A percentile compares a stretch with the other conserved stretches of the same genome.
phyloP scores from a whole-genome alignment of 2,113 vertebrate species.

The Chaetops frenatus region DNA sequence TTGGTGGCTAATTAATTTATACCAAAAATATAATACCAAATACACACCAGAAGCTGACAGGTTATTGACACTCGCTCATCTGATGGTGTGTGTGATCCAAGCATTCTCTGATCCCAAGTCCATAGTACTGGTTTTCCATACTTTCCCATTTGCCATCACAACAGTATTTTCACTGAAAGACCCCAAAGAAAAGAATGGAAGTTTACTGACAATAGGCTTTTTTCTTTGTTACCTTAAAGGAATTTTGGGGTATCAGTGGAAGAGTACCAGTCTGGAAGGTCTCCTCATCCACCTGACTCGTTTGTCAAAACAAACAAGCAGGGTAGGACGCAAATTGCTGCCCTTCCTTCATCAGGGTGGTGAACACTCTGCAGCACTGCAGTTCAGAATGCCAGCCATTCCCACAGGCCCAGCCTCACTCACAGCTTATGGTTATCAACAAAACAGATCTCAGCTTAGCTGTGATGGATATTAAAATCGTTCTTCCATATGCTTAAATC shows the following conservation, averaged over 20 bases:
- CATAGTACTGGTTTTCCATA: neutral
- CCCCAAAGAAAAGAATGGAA: neutral
- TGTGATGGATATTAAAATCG: neutral
- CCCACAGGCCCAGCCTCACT: neutral
- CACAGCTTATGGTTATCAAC: neutral
- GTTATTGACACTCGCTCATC: rapidly evolving
- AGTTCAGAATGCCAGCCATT: neutral
- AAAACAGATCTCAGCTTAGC: neutral
- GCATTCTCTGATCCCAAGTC: neutral
- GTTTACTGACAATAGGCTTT: neutral
- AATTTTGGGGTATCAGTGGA: neutral
- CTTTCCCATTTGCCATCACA: neutral
- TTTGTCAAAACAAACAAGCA: neutral
- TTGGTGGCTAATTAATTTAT: neutral
- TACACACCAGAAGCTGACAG: neutral
- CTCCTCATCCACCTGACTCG: neutral
- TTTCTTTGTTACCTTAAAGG: neutral
- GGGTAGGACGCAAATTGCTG: neutral
- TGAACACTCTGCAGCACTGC: neutral
- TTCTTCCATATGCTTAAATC: neutral
- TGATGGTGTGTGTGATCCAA: neutral
- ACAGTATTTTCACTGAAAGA: neutral
- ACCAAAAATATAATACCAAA: neutral
- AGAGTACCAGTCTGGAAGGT: neutral
- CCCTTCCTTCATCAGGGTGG: neutral